Evolutionary conservation across 2,113 vertebrate genomes (phyloP).

Genomic region (Notothenia rossii): DNA sequence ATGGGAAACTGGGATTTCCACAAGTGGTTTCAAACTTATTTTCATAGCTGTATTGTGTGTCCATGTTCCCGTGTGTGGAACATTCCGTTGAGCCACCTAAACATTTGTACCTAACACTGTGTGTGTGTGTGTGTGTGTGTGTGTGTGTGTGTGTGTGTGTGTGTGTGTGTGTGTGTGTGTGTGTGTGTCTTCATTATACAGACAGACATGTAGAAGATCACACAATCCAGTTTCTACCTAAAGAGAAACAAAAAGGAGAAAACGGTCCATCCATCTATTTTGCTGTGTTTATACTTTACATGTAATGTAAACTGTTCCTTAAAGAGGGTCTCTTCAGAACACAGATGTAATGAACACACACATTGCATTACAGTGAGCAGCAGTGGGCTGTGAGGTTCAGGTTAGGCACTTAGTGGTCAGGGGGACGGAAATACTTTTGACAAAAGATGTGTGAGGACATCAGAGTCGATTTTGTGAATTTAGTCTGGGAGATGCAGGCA

Average conservation of each 20-base stretch:
- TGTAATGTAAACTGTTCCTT: constrained; percentile 11
- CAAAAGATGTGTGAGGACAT: constrained; percentile 39
- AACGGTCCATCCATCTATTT: constrained; percentile 14
- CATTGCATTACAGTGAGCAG: background rate
- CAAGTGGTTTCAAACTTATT: constrained; percentile 36
- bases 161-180: constrained; percentile 13
- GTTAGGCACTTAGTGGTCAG: constrained; percentile 6
- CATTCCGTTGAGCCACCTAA: constrained; percentile 43
- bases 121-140: background rate
- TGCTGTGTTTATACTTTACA: constrained; percentile 12
- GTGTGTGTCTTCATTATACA: constrained; percentile 2
- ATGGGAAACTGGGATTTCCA: constrained; percentile 45
- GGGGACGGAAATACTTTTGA: constrained; percentile 1
- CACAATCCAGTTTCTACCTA: background rate
- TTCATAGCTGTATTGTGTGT: constrained; percentile 48
- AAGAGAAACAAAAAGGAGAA: constrained; percentile 6
- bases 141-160: constrained; percentile 11
- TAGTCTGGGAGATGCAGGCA: background rate
- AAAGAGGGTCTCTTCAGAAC: constrained; percentile 1
- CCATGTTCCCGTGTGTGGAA: constrained; percentile 19
- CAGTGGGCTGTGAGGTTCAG: background rate
- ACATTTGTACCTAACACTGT: constrained; percentile 3
- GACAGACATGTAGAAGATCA: constrained; percentile 16
- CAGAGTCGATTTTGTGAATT: constrained; percentile 10
- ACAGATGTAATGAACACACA: constrained; percentile 29